Evolutionary conservation across 2,797 vertebrate genomes (phyloP).

Genomic region (Pristis pectinata): DNA sequence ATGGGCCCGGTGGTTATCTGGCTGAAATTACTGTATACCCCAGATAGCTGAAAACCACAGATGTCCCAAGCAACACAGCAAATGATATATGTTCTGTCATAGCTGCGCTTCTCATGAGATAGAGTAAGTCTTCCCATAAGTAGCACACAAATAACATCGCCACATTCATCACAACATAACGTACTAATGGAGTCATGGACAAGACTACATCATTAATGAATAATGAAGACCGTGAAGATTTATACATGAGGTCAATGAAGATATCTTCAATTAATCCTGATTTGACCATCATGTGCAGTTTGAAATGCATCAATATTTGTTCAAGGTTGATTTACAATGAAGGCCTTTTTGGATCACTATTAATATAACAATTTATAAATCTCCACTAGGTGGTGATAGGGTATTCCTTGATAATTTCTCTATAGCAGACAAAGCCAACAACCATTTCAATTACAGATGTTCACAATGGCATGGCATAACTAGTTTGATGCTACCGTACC

Average conservation of each 20-base stretch:
- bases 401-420: slow-evolving; percentile 15
- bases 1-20: slow-evolving; percentile 3
- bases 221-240: slow-evolving; percentile 10
- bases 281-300: neutral
- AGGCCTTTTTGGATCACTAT: neutral
- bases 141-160: slow-evolving; percentile 30
- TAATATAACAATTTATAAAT: slow-evolving; percentile 4
- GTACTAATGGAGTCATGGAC: neutral
- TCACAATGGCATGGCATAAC: neutral
- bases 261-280: slow-evolving; percentile 15
- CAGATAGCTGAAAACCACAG: slow-evolving; percentile 36
- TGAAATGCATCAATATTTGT: neutral
- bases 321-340: slow-evolving; percentile 18
- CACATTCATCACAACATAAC: neutral
- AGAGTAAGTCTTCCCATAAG: slow-evolving; percentile 20
- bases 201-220: neutral
- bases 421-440: neutral
- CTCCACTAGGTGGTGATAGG: slow-evolving; percentile 35
- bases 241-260: neutral
- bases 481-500: neutral
- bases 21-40: slow-evolving; percentile 29
- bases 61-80: slow-evolving; percentile 14
- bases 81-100: slow-evolving; percentile 31
- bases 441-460: neutral
- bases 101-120: neutral